Percentiles rank a stretch among this genome's conserved stretches.
Conservation (phyloP, 2,113 vertebrate species). For the Paralichthys olivaceus region DNA sequence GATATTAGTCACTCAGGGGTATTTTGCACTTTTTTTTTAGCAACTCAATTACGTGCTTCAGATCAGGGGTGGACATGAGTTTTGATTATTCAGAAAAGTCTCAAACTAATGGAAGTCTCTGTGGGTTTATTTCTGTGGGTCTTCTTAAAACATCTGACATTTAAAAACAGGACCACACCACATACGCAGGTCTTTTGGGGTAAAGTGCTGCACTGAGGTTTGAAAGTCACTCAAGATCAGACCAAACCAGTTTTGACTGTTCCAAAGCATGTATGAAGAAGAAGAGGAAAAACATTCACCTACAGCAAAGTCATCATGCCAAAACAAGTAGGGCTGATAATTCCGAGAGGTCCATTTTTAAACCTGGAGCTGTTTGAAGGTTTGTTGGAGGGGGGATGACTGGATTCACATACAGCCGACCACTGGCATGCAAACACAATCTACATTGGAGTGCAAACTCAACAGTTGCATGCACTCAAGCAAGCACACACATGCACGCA, state of each 20-base stretch:
- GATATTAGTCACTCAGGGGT: slow-evolving; percentile 59
- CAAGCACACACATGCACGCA: background rate
- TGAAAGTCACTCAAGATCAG: slow-evolving; percentile 65
- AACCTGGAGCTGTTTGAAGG: slow-evolving; percentile 77
- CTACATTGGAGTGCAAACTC: slow-evolving; percentile 31
- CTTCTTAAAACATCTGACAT: slow-evolving; percentile 18
- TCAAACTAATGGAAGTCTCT: slow-evolving; percentile 21
- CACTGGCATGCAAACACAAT: slow-evolving; percentile 48
- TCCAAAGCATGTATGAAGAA: slow-evolving; percentile 28
- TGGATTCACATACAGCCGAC: slow-evolving; percentile 72
- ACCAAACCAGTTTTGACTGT: slow-evolving; percentile 77
- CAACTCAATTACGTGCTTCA: slow-evolving; percentile 34
- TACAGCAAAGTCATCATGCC: slow-evolving; percentile 80
- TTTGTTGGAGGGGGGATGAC: slow-evolving; percentile 76
- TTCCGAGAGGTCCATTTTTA: slow-evolving; percentile 84
- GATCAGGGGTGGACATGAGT: slow-evolving; percentile 22
- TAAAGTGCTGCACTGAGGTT: slow-evolving; percentile 29
- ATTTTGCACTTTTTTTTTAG: slow-evolving; percentile 44
- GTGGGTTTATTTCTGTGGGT: slow-evolving; percentile 11
- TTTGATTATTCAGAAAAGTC: background rate
- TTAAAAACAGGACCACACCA: slow-evolving; percentile 20
- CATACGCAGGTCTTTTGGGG: slow-evolving; percentile 27
- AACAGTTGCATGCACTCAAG: slow-evolving; percentile 15
- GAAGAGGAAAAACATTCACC: slow-evolving; percentile 68
- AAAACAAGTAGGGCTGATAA: slow-evolving; percentile 86